phyloP scores from a whole-genome alignment of 2,113 vertebrate genomes.

The Notothenia coriiceps region DNA sequence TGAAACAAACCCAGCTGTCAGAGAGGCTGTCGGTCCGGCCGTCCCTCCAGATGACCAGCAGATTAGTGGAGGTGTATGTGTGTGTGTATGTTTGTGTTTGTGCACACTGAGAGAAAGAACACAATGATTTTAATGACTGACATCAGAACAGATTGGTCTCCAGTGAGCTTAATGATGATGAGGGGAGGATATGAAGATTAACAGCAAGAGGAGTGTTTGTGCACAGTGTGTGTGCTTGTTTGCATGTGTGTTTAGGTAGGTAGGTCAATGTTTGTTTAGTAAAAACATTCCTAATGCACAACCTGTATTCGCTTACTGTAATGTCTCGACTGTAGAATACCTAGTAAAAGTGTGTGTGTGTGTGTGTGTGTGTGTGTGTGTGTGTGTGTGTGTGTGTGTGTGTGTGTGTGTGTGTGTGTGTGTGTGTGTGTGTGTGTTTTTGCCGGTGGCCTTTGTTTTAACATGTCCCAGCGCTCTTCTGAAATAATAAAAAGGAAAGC shows the following conservation, averaged over 20 bases:
- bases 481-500: not conserved
- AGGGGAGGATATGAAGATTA: constrained; percentile 30
- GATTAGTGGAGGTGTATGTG: not conserved
- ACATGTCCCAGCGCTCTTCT: constrained; percentile 44
- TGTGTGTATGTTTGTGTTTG: not conserved
- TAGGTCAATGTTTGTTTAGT: too few species aligned
- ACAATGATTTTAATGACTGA: constrained; percentile 14
- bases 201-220: not conserved
- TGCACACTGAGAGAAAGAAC: not conserved
- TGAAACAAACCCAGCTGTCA: constrained; percentile 24
- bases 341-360: too few species aligned
- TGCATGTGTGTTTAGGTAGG: not conserved
- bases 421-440: not conserved
- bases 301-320: not conserved
- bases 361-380: too few species aligned
- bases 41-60: not conserved
- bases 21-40: not conserved
- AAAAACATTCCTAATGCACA: not conserved
- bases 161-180: constrained; percentile 24
- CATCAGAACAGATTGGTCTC: constrained; percentile 19
- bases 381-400: too few species aligned
- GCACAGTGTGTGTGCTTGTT: not conserved
- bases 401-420: too few species aligned
- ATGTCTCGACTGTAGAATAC: too few species aligned
- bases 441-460: constrained; percentile 33